Base-by-base conservation (phyloP, 2,113 vertebrate species). In the Otis tarda region DNA sequence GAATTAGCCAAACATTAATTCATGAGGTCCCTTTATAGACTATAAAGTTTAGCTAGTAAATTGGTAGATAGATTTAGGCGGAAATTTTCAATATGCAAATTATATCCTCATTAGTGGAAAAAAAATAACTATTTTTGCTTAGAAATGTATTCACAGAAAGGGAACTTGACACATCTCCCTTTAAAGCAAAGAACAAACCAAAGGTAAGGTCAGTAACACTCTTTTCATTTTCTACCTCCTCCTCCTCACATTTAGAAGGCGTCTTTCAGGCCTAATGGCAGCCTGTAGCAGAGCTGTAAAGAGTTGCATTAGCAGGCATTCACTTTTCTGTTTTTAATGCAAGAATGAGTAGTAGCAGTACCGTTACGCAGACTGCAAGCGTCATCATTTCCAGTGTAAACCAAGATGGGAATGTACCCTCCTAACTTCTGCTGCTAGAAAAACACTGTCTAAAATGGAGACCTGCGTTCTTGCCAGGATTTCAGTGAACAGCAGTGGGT, bases 151-250 rank as follows among this genome's bases (percentile, higher is more conserved):
- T 27, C 7, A 43, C 18, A 39, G 12, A 65, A 70, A 69, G 24
- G 17, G 14, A 92, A 61, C 11, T 2, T 2, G 4, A n/a, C 37
- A 24, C 0, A 0, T 25, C 5, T 49, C 24, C 14, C 14, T 53
- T 45, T 45, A 17, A 76, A 61, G 35, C 22, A 35, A 45, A 79
- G 47, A 43, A 9, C 5, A 43, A 71, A 2, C 8, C 21, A 50
- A 81, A 53, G 3, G 2, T 75, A 61, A 39, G 13, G 24, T 77
- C 50, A 63, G 22, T 17, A 83, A 41, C 4, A 18, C 8, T 28
- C 73, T 45, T 49, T 14, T 18, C 15, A 7, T 28, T 63, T 45
- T 8, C 8, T 14, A 49, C 31, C 52, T 67, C 17, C 24, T 67
- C 17, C 24, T 49, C 16, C 57, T 61, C 30, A 30, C 24, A 21